These are phyloP conservation scores for Pomatorhinus ruficollis DNA, from an alignment of 2,113 vertebrate genomes.

Conservation along the genomic window DNA sequence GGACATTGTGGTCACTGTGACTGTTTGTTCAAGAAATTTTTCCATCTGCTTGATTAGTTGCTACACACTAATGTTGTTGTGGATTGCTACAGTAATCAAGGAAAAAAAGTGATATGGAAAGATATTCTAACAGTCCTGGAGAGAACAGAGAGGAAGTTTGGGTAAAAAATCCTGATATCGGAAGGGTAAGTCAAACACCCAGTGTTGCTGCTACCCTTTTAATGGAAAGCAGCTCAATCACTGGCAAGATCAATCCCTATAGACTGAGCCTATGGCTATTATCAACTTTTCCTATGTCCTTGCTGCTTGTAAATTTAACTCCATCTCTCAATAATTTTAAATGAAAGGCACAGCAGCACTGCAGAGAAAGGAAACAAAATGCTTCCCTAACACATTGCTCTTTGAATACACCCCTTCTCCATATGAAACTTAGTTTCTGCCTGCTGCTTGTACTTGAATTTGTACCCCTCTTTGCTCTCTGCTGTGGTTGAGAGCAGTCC, in stretches of 20 bases:
- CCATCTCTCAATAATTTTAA: not conserved
- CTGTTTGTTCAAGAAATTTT: not conserved
- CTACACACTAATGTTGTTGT: not conserved
- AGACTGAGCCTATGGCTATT: slow-evolving; percentile 29
- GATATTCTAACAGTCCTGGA: not conserved
- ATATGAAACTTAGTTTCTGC: not conserved
- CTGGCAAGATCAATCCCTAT: not conserved
- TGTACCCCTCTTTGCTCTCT: not conserved
- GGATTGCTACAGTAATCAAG: not conserved
- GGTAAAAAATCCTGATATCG: not conserved
- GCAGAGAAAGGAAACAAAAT: not conserved
- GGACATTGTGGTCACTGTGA: not conserved
- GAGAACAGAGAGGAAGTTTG: not conserved
- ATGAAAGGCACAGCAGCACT: not conserved
- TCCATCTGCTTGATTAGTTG: not conserved
- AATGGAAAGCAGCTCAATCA: slow-evolving; percentile 33
- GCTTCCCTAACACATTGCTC: accelerated
- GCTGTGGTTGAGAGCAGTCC: not conserved
- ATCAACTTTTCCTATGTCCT: slow-evolving; percentile 33
- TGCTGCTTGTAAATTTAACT: not conserved
- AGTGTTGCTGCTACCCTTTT: not conserved
- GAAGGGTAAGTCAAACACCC: not conserved
- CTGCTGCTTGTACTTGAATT: accelerated
- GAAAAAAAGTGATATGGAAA: not conserved
- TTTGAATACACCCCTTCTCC: not conserved